These are phyloP conservation scores for Megaceryle torquata DNA, from an alignment of 2,113 vertebrate species.

Conservation along the genomic window DNA sequence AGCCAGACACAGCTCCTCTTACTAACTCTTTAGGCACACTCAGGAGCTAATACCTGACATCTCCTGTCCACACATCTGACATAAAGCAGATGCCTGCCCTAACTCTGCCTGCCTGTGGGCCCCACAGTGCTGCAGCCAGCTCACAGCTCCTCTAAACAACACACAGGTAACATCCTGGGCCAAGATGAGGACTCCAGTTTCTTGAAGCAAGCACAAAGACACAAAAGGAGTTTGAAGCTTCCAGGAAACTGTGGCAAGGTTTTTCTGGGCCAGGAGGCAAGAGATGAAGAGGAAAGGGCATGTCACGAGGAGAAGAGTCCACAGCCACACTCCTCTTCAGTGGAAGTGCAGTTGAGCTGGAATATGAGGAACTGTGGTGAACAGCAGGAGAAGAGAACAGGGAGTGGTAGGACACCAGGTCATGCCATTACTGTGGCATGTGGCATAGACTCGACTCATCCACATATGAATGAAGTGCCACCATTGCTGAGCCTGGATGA, in stretches of 20 bases:
- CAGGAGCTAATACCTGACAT: neutral
- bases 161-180: rapidly evolving
- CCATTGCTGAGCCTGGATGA: neutral
- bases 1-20: neutral
- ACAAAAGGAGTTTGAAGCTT: neutral
- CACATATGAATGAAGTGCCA: neutral
- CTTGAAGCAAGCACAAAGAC: neutral
- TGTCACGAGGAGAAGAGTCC: neutral
- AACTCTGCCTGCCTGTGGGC: neutral
- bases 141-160: neutral
- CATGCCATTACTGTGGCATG: neutral
- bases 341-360: neutral
- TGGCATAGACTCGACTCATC: neutral
- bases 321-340: neutral
- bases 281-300: neutral
- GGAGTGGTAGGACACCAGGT: neutral
- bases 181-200: neutral
- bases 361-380: neutral
- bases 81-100: neutral
- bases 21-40: neutral
- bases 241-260: neutral
- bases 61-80: neutral
- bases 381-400: neutral
- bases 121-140: neutral
- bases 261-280: neutral